phyloP scores from a whole-genome alignment of 1,140 invertebrate genomes.

The Zeugodacus cucurbitae region DNA sequence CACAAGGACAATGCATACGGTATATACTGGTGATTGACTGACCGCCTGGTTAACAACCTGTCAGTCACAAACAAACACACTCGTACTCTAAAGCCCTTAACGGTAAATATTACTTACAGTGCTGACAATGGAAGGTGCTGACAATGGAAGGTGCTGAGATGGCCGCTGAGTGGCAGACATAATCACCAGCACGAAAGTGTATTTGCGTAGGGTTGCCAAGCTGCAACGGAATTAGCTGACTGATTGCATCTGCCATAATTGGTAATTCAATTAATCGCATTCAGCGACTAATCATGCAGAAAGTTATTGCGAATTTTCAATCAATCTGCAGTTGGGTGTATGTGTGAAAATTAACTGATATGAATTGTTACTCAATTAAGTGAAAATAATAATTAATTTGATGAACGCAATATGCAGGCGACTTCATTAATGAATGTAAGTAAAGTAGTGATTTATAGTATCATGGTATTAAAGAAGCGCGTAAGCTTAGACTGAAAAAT shows the following conservation, averaged over 20 bases:
- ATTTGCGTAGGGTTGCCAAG: not conserved
- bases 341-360: not conserved
- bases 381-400: not conserved
- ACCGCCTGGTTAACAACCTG: not conserved
- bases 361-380: not conserved
- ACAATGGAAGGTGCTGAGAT: not conserved
- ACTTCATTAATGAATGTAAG: no score
- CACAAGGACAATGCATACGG: not conserved
- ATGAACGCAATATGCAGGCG: not conserved
- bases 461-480: no score
- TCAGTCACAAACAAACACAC: not conserved
- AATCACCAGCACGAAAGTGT: not conserved
- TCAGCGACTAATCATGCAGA: not conserved
- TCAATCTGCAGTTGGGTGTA: not conserved
- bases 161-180: not conserved
- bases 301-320: not conserved
- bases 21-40: not conserved
- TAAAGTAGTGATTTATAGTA: no score
- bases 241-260: not conserved
- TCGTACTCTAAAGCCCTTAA: not conserved
- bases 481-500: no score
- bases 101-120: not conserved
- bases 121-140: not conserved
- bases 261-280: conserved; percentile 16
- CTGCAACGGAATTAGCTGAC: not conserved